Percentiles rank a stretch among this genome's conserved stretches.
These are phyloP conservation scores for Bombus terrestris DNA, from an alignment of 1,140 invertebrate genomes.

Conservation along the genomic window DNA sequence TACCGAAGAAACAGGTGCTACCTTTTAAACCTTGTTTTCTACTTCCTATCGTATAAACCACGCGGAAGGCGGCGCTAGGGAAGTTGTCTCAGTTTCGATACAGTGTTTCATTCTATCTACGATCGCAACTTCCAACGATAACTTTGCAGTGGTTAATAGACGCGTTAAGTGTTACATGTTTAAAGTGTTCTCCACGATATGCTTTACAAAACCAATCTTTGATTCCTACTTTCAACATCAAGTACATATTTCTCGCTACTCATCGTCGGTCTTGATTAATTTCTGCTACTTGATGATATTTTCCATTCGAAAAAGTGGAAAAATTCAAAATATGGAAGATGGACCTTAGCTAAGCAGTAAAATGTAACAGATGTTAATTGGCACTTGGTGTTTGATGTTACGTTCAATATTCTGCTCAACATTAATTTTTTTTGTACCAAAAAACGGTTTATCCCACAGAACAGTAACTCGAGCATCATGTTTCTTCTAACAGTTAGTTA, in stretches of 20 bases:
- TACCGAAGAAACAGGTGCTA: slow-evolving; percentile 68
- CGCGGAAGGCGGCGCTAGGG: slow-evolving; percentile 43
- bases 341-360: too few relatives aligned
- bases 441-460: neutral
- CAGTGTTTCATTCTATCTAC: slow-evolving; percentile 39
- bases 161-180: neutral
- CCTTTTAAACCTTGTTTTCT: slow-evolving; percentile 81
- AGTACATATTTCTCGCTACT: too few relatives aligned
- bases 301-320: too few relatives aligned
- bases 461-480: neutral
- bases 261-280: too few relatives aligned
- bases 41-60: slow-evolving; percentile 70
- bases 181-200: neutral
- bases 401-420: neutral
- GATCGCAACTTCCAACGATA: neutral
- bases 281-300: too few relatives aligned
- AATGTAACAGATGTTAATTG: too few relatives aligned
- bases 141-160: neutral
- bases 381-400: neutral
- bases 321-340: too few relatives aligned
- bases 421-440: neutral
- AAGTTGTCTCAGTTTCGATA: slow-evolving; percentile 60
- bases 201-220: neutral
- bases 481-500: neutral
- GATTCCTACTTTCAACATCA: neutral